These are phyloP conservation scores for Rhingia campestris DNA, from an alignment of 2,888 invertebrate species.

Conservation along the genomic window DNA sequence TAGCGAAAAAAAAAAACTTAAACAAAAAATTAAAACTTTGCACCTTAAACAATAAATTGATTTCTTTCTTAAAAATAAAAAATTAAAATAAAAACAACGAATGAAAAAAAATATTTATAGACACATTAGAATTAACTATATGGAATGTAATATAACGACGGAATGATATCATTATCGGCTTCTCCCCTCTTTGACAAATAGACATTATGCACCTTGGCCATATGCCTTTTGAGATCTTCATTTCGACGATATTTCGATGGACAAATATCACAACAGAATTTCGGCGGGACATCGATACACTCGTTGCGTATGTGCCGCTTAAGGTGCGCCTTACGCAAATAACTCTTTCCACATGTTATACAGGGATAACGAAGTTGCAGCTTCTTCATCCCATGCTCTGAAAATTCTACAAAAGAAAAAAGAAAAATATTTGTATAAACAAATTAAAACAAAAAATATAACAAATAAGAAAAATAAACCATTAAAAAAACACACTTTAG, in stretches of 20 bases:
- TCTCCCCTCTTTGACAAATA: constrained; percentile 61
- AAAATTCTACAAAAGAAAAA: constrained; percentile 52
- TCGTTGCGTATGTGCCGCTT: constrained; percentile 78
- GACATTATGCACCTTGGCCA: constrained; percentile 76
- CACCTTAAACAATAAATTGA: constrained; percentile 14
- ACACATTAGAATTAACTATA: constrained; percentile 67
- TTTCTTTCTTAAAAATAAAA: constrained; percentile 9
- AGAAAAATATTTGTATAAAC: constrained; percentile 65
- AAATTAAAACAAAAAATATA: constrained; percentile 17
- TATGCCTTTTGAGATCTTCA: constrained; percentile 77
- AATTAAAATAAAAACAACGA: constrained; percentile 30
- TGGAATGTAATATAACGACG: constrained; percentile 75
- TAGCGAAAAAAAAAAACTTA: constrained; percentile 47
- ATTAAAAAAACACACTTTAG: constrained; percentile 9
- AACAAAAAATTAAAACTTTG: constrained; percentile 15
- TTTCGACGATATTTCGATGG: constrained; percentile 77
- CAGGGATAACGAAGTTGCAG: constrained; percentile 77
- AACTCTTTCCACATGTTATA: constrained; percentile 78
- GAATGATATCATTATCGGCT: constrained; percentile 68
- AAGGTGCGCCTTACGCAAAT: constrained; percentile 78
- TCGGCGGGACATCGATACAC: constrained; percentile 78
- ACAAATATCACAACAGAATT: constrained; percentile 77
- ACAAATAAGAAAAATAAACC: constrained; percentile 4
- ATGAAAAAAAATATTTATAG: constrained; percentile 18
- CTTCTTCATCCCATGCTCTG: constrained; percentile 65